Percentiles rank a stretch among this genome's conserved stretches.
These are phyloP conservation scores for Eulithis prunata DNA, from an alignment of 2,888 invertebrate species.

Conservation along the genomic window DNA sequence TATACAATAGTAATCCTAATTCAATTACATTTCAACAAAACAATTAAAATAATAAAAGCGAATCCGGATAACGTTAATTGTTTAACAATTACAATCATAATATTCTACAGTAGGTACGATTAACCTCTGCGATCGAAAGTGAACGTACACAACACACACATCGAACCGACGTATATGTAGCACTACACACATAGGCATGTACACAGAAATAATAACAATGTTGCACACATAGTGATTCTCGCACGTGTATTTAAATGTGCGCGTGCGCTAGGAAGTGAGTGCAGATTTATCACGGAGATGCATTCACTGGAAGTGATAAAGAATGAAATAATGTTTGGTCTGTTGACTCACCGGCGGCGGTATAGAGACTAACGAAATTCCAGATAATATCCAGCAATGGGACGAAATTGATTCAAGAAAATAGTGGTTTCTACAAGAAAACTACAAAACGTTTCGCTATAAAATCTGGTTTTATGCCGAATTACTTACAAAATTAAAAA, in stretches of 20 bases:
- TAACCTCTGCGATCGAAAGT: conserved; percentile 65
- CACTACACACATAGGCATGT: not conserved
- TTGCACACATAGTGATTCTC: conserved; percentile 10
- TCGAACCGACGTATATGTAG: not conserved
- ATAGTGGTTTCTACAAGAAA: too few species aligned
- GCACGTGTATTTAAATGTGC: conserved; percentile 44
- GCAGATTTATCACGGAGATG: conserved; percentile 43
- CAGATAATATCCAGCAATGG: too few species aligned
- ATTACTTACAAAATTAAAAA: too few species aligned
- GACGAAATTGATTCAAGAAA: too few species aligned
- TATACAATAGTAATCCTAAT: not conserved
- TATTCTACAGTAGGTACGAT: conserved; percentile 41
- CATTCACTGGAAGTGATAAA: conserved; percentile 46
- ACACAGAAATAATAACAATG: too few species aligned
- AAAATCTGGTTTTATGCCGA: too few species aligned
- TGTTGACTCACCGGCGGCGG: not conserved
- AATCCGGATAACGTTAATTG: conserved; percentile 26
- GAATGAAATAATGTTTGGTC: not conserved
- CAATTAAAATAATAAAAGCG: conserved; percentile 20
- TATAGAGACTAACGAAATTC: too few species aligned
- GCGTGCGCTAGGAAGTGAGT: conserved; percentile 52
- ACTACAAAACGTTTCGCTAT: too few species aligned
- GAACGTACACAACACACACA: conserved; percentile 53
- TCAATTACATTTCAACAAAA: conserved; percentile 11
- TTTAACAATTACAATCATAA: conserved; percentile 40